These are phyloP conservation scores for Gila robusta DNA, from an alignment of 2,797 vertebrate species.

Conservation along the genomic window DNA sequence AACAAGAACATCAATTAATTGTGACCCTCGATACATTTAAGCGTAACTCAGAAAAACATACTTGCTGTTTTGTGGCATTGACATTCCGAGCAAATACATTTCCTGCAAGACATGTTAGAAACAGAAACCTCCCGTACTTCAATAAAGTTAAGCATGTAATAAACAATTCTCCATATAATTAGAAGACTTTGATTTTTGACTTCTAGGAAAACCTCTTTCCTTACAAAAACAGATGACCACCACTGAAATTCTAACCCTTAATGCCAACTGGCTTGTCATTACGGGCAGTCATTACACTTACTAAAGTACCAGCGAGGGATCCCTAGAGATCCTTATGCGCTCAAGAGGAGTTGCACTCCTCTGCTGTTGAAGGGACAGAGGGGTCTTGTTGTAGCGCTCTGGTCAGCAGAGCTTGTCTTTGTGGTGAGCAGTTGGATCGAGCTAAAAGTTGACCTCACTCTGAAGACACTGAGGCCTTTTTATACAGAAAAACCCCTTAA, in stretches of 20 bases:
- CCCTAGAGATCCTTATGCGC: background rate
- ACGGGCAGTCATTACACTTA: background rate
- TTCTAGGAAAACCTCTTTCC: background rate
- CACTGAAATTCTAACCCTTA: background rate
- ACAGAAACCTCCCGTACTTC: background rate
- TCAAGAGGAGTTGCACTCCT: slow-evolving; percentile 30
- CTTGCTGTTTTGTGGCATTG: background rate
- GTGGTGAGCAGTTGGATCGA: slow-evolving; percentile 51
- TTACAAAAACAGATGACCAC: slow-evolving; percentile 10
- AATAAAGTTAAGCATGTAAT: background rate
- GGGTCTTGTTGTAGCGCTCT: slow-evolving; percentile 62
- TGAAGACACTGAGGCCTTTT: slow-evolving; percentile 69
- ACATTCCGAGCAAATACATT: background rate
- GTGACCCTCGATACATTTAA: background rate
- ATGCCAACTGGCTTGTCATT: background rate
- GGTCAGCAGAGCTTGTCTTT: slow-evolving; percentile 49
- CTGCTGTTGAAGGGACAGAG: slow-evolving; percentile 64
- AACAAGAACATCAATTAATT: background rate
- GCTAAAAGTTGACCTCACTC: slow-evolving; percentile 71
- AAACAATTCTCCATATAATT: slow-evolving; percentile 14
- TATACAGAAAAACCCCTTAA: slow-evolving; percentile 60
- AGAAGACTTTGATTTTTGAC: background rate
- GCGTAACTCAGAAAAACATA: background rate
- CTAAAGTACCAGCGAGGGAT: background rate
- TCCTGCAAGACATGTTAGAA: background rate